These are phyloP conservation scores for Sarcophaga peregrina DNA, from an alignment of 1,140 invertebrate genomes.

Conservation along the genomic window DNA sequence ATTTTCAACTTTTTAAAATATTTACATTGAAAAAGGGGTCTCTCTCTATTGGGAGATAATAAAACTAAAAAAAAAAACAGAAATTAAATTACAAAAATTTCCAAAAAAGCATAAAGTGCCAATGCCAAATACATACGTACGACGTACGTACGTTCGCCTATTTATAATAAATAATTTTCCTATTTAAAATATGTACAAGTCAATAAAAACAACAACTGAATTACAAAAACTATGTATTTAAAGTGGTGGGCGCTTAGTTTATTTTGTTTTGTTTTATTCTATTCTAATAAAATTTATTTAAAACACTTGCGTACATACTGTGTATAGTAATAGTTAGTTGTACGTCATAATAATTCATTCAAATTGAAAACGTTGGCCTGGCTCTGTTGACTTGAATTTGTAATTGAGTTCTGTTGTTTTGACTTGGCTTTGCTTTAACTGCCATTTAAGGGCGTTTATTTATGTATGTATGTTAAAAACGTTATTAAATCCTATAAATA, in stretches of 20 bases:
- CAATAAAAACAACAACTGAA: not conserved
- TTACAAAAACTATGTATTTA: not conserved
- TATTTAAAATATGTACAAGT: not conserved
- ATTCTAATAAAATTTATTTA: too few species aligned
- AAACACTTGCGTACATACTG: too few species aligned
- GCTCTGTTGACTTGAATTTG: not conserved
- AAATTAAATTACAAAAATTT: slow-evolving; percentile 5
- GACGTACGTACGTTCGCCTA: too few species aligned
- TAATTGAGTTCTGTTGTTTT: not conserved
- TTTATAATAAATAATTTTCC: not conserved
- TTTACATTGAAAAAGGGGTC: too few species aligned
- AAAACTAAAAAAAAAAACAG: not conserved
- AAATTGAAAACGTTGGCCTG: not conserved
- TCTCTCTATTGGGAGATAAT: too few species aligned
- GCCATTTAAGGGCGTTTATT: slow-evolving; percentile 19
- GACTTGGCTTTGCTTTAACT: slow-evolving; percentile 4
- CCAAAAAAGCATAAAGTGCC: not conserved
- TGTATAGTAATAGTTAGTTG: too few species aligned
- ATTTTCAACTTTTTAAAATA: not conserved
- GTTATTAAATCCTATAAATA: not conserved
- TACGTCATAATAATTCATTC: too few species aligned
- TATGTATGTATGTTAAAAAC: not conserved
- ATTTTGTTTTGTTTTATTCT: not conserved
- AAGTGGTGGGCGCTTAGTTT: not conserved
- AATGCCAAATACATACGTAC: not conserved